Conservation (phyloP, 1,140 invertebrate species). For the Temnothorax nylanderi region DNA sequence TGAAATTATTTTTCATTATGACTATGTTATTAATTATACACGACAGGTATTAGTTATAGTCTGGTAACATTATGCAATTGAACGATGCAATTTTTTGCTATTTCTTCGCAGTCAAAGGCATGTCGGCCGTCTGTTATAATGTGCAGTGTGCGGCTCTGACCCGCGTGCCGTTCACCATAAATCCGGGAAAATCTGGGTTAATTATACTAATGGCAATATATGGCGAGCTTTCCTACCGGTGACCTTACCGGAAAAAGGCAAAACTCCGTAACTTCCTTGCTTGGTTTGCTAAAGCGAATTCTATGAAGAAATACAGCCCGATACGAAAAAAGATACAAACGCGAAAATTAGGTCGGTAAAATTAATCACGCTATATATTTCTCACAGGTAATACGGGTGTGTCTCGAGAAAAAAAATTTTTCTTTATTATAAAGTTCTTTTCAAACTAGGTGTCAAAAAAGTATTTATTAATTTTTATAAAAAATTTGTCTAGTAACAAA, state of each 20-base stretch:
- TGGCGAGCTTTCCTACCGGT: slow-evolving; percentile 69
- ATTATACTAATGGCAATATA: slow-evolving; percentile 78
- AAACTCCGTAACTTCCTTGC: slow-evolving; percentile 62
- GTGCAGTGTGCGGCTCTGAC: slow-evolving; percentile 58
- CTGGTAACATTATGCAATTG: slow-evolving; percentile 5
- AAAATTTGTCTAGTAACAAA: not conserved
- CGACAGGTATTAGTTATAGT: slow-evolving; percentile 24
- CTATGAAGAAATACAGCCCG: slow-evolving; percentile 11
- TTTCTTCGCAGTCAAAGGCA: slow-evolving; percentile 53
- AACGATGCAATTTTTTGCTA: slow-evolving; percentile 16
- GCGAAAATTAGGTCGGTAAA: not conserved
- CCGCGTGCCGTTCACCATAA: slow-evolving; percentile 79
- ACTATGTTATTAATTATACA: not conserved
- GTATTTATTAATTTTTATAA: slow-evolving; percentile 1
- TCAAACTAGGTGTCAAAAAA: not conserved
- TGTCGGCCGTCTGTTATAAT: slow-evolving; percentile 60
- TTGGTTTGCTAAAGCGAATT: slow-evolving; percentile 46
- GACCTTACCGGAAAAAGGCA: slow-evolving; percentile 71
- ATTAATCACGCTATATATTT: slow-evolving; percentile 18
- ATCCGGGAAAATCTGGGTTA: slow-evolving; percentile 82
- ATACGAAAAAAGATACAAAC: not conserved
- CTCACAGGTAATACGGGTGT: not conserved
- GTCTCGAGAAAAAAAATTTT: not conserved
- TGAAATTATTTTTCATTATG: not conserved
- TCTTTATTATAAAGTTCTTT: not conserved